Base-by-base conservation (phyloP, 2,113 vertebrate genomes). In the Leucosticte australis region DNA sequence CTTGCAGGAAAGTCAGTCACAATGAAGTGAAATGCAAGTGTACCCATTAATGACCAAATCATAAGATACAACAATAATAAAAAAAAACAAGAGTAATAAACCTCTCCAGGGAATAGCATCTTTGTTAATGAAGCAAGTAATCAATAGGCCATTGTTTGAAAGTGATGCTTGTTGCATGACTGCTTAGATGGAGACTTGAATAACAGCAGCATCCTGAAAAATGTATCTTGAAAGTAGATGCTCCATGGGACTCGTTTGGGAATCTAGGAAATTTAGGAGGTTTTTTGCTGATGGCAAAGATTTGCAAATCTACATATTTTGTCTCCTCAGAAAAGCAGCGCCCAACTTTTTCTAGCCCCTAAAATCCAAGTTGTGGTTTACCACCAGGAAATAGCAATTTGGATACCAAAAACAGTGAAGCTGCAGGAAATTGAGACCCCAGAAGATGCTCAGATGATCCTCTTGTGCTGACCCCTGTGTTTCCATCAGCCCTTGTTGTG, bases 91-190 rank as follows among this genome's bases (percentile, higher is more conserved):
- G 70, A 91, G 73, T 78, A 91, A 94, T 90, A 95, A 93, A 77
- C 68, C 31, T 89, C 85, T 88, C 71, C 18, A 42, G 68, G 41
- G 90, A 95, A 89, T 27, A 81, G 44, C 33, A 92, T 84, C 76
- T 64, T 68, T 95, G 93, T 81, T 96, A 94, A 96, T 0, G 11
- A 92, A 96, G 68, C 75, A 92, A 86, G 44, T 94, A 95, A 96
- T 93, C 94, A 92, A 96, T 68, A 93, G 83, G 74, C 27, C 53
- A 81, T 87, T 90, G 83, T 89, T 95, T 83, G 60, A 90, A 93
- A 95, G 71, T 11, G 1, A 50, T 93, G 73, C 85, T 92, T 86
- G 60, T 90, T 90, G 79, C 71, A 31, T 83, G 85, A 77, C 63
- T 83, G 92, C 85, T 92, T 87, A 92, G 74, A 83, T 37, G 64